Evolutionary conservation across 1,140 invertebrate genomes (phyloP), one percentile per base, ranked within the genome.

Genomic region (Lordiphosa mommai): DNA sequence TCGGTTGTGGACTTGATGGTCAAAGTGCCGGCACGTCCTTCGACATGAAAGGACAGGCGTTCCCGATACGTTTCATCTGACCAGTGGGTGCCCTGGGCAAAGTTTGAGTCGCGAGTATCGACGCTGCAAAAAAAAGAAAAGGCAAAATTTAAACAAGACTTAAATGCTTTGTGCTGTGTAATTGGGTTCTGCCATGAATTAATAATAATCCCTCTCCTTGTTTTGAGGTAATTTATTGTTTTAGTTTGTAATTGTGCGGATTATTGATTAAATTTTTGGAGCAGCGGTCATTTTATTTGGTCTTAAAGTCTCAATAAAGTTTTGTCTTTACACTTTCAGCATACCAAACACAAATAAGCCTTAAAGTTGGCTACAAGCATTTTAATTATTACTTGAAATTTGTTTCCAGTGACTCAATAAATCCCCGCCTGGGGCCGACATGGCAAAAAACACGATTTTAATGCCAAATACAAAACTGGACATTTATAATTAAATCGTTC

Each of bases 1-100:
- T 90, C 90, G 37, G 93, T 92, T 60, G 91, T 91, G 17, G 94
- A 93, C 61, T 91, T 91, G 40, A 95, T 90, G 50, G 90, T 92
- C 63, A 95, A 90, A 73, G 92, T 92, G 36, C 94, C 93, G 1
- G 94, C 93, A 38, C 88, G 90, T 86, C 92, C 90, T 56, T 90
- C 89, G 30, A 91, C 91, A 37, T 90, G 86, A 85, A 94, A 94
- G 72, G 91, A 93, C 44, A 92, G 91, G 40, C 93, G 89, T 44
- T 91, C 90, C 23, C 92, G 92, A 23, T 94, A 89, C 6, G 89
- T 86, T 38, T 91, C 91, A 70, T 94, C 92, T 20, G 92, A 92
- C 93, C 93, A 94, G 88, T 94, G 93, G 63, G 91, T 92, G 29
- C 92, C 93, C 46, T 93, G 89, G 13, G 92, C 91, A 63, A 92